Conservation (phyloP, 2,888 invertebrate species). For the Seladonia tumulorum region DNA sequence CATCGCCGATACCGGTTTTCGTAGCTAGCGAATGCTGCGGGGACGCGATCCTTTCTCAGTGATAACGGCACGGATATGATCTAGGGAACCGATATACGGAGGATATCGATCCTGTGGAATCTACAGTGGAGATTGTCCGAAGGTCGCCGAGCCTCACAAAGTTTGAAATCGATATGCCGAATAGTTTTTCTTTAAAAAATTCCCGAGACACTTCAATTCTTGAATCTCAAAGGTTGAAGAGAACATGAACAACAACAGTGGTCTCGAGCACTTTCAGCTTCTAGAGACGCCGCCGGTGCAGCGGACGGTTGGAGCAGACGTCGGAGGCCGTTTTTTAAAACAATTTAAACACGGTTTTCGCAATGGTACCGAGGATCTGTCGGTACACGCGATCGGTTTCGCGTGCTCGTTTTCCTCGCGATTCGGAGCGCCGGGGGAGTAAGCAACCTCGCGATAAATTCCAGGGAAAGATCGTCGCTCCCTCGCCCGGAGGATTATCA, state of each 20-base stretch:
- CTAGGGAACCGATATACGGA: background rate
- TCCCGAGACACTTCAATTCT: background rate
- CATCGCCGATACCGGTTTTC: background rate
- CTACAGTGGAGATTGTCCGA: background rate
- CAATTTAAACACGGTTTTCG: background rate
- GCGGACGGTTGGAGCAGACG: background rate
- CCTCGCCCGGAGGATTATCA: constrained; percentile 42
- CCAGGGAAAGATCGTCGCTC: constrained; percentile 32
- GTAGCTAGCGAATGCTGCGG: background rate
- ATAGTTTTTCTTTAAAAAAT: background rate
- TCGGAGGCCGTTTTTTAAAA: background rate
- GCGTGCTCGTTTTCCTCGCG: constrained; percentile 19
- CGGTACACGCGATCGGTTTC: constrained; percentile 21
- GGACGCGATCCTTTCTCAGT: background rate
- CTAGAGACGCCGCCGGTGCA: background rate
- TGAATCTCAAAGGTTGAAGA: background rate
- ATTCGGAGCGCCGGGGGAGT: background rate
- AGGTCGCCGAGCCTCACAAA: no score
- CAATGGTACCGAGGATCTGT: background rate
- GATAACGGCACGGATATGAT: background rate
- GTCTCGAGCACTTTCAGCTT: background rate
- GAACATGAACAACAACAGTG: background rate
- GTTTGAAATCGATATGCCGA: background rate
- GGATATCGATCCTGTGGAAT: constrained; percentile 2
- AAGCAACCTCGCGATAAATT: constrained; percentile 44